Evolutionary conservation across 2,888 invertebrate genomes (phyloP), one percentile per base, ranked within the genome.

Genomic region (Cantharis flavilabris): DNA sequence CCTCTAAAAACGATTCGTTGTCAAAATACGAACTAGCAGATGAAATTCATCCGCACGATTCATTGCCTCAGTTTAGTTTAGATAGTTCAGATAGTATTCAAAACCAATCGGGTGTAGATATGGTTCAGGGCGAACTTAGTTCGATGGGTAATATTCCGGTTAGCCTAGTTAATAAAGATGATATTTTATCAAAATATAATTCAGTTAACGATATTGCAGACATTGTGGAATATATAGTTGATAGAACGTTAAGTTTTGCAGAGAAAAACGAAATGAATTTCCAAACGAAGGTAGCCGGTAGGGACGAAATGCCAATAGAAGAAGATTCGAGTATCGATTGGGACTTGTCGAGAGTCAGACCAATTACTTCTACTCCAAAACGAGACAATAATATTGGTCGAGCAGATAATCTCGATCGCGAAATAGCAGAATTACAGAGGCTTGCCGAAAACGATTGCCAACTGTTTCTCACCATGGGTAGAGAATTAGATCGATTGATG

Each of bases 401-500:
- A 49, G n/a, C 9, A n/a, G 49, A n/a, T n/a, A 49, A 49, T n/a
- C 49, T 33, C n/a, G 28, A 69, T 16, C 14, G n/a, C 3, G 69
- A 69, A 69, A 30, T 69, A 16, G 30, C 16, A 11, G 69, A 20
- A 10, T 16, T 69, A 3, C 16, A 16, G 10, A 30, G 23, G 14
- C 65, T 11, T 9, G 65, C 62, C 10, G 16, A 67, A 62, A 33
- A 26, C n/a, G 76, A 76, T 13, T 76, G 73, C 11, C 3, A n/a
- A 20, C 20, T 76, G n/a, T 71, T 76, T 13, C 71, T 30, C 16
- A 30, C n/a, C 0, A 23, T 76, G 28, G 76, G 76, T 9, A 49
- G 11, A 64, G 71, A 76, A 73, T 69, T 76, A 49, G 63, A 73
- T n/a, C 67, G 20, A 20, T 62, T 76, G 14, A 30, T 76, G 11